A percentile compares a stretch with the other conserved stretches of the same genome.
These are phyloP conservation scores for Urocynchramus pylzowi DNA, from an alignment of 2,113 vertebrate species.

Conservation along the genomic window DNA sequence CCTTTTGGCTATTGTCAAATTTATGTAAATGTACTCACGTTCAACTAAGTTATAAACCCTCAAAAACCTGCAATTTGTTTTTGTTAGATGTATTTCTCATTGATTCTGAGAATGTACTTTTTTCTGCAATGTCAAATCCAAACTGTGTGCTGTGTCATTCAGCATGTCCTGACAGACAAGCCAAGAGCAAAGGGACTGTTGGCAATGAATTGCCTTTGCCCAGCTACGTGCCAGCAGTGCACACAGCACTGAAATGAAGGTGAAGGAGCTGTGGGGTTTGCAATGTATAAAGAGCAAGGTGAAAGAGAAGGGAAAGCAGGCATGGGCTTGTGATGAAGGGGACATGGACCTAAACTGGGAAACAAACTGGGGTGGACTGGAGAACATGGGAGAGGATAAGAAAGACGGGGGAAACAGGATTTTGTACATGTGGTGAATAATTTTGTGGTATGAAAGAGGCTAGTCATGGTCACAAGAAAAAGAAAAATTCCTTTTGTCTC, in stretches of 20 bases:
- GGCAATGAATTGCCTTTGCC: not conserved
- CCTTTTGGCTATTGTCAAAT: not conserved
- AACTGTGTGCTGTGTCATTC: not conserved
- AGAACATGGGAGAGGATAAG: not conserved
- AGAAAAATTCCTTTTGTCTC: not conserved
- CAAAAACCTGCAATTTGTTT: not conserved
- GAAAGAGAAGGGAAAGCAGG: not conserved
- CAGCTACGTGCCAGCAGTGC: not conserved
- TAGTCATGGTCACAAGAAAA: not conserved
- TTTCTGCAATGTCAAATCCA: not conserved
- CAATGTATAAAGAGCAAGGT: not conserved
- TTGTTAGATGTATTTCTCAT: not conserved
- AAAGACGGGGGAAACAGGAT: not conserved
- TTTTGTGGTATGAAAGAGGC: not conserved
- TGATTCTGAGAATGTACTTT: not conserved
- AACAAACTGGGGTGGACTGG: not conserved
- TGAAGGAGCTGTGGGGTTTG: rapidly evolving
- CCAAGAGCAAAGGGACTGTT: not conserved
- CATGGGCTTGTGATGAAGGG: not conserved
- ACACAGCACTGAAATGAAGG: not conserved
- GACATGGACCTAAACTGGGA: not conserved
- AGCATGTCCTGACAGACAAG: not conserved
- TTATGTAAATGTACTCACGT: not conserved
- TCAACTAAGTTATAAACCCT: not conserved
- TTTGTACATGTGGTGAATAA: not conserved